Conservation (phyloP, 2,888 invertebrate species). For the Microplitis manilae region DNA sequence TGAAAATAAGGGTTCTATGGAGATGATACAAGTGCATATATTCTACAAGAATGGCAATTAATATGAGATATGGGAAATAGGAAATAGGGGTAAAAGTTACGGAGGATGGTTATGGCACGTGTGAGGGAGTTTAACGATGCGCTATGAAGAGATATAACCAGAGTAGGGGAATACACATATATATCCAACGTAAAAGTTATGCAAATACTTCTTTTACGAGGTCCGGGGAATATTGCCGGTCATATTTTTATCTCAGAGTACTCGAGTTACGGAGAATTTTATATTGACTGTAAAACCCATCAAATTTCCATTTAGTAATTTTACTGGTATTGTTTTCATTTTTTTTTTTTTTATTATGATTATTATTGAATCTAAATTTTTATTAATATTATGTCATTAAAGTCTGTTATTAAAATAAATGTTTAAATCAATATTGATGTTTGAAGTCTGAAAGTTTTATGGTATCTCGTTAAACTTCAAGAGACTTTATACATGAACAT, state of each 20-base stretch:
- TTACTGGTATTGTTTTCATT: background rate
- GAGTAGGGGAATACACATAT: conserved; percentile 29
- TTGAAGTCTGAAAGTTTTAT: background rate
- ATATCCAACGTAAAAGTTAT: conserved; percentile 49
- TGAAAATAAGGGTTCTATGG: background rate
- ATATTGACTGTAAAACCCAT: conserved; percentile 48
- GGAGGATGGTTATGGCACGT: conserved; percentile 9
- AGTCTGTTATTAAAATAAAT: background rate
- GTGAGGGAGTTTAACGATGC: conserved; percentile 32
- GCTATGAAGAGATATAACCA: conserved; percentile 10
- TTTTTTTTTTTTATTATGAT: background rate
- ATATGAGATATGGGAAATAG: conserved; percentile 17
- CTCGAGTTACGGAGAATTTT: conserved; percentile 49
- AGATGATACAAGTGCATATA: conserved; percentile 22
- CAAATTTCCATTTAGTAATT: conserved; percentile 22
- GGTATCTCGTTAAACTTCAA: background rate
- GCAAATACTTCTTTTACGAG: conserved; percentile 50
- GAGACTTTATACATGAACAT: background rate
- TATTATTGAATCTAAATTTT: background rate
- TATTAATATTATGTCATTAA: background rate
- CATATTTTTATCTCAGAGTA: conserved; percentile 49
- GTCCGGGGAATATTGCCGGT: conserved; percentile 46
- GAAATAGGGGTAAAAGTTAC: conserved; percentile 9
- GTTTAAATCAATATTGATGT: background rate
- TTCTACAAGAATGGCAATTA: conserved; percentile 27